phyloP scores from a whole-genome alignment of 2,888 invertebrate genomes.

The Patella pellucida region DNA sequence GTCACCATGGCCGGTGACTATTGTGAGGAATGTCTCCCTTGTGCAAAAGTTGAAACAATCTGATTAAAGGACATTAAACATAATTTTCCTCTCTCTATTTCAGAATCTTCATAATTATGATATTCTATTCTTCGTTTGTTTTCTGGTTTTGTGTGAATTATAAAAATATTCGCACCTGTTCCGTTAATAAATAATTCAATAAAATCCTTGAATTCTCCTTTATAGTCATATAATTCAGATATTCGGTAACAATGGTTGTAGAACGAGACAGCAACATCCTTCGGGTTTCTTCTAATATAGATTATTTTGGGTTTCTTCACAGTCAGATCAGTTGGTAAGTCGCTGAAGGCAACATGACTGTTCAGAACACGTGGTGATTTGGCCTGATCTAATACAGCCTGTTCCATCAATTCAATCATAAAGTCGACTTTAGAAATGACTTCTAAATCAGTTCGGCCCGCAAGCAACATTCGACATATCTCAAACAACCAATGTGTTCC shows the following conservation, averaged over 20 bases:
- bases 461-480: neutral
- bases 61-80: no score
- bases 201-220: constrained; percentile 31
- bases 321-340: neutral
- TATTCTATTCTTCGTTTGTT: no score
- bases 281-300: constrained; percentile 2
- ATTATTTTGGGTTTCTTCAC: neutral
- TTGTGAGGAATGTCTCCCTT: no score
- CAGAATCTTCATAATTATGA: no score
- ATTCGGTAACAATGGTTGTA: constrained; percentile 23
- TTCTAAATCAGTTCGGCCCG: neutral
- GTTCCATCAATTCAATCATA: neutral
- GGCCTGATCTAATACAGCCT: neutral
- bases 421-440: neutral
- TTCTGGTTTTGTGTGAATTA: no score
- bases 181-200: constrained; percentile 26
- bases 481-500: constrained; percentile 4
- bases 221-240: constrained; percentile 27
- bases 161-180: constrained; percentile 19
- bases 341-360: neutral
- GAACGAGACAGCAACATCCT: neutral
- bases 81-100: no score
- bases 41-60: no score
- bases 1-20: no score
- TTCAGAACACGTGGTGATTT: neutral